phyloP scores from a whole-genome alignment of 30 jellyfish, hydroid and myxozoan species.

The Aurelia aurita complex sp. Pacific region DNA sequence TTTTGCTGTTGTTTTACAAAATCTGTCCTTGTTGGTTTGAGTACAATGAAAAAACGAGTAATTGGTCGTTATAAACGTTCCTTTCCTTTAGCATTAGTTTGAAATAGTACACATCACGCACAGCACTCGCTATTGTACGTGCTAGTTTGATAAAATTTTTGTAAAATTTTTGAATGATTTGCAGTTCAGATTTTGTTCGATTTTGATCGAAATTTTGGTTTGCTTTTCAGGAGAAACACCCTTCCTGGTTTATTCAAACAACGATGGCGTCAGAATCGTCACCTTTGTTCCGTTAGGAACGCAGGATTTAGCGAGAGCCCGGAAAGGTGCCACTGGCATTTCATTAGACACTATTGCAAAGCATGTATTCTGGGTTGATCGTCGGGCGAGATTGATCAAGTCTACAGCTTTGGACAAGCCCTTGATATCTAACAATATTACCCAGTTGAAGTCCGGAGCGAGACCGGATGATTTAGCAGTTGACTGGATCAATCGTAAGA shows the following conservation, averaged over 20 bases:
- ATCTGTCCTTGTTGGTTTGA: too few relatives aligned
- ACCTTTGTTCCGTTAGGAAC: background rate
- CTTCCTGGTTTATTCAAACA: conserved; percentile 52
- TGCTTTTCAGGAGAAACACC: conserved; percentile 48
- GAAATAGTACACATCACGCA: too few relatives aligned
- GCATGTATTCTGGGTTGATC: conserved; percentile 69
- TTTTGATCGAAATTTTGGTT: background rate
- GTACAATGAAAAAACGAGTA: too few relatives aligned
- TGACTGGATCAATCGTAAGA: conserved; percentile 86
- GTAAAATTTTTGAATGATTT: too few relatives aligned
- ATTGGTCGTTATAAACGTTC: too few relatives aligned
- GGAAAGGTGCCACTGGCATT: conserved; percentile 55
- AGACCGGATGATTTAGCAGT: conserved; percentile 74
- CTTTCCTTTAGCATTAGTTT: too few relatives aligned
- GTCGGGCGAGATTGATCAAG: conserved; percentile 29
- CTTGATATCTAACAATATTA: conserved; percentile 10
- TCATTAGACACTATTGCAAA: conserved; percentile 43
- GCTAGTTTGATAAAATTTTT: too few relatives aligned
- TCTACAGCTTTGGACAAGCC: conserved; percentile 23
- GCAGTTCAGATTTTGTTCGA: too few relatives aligned
- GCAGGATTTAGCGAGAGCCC: conserved; percentile 45
- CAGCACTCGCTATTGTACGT: too few relatives aligned
- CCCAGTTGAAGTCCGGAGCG: conserved; percentile 24
- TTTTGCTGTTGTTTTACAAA: too few relatives aligned
- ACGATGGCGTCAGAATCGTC: conserved; percentile 31